Percentiles rank a stretch among this genome's conserved stretches.
Evolutionary conservation across 2,888 invertebrate species (phyloP).

Genomic region (Agrotis clavis): DNA sequence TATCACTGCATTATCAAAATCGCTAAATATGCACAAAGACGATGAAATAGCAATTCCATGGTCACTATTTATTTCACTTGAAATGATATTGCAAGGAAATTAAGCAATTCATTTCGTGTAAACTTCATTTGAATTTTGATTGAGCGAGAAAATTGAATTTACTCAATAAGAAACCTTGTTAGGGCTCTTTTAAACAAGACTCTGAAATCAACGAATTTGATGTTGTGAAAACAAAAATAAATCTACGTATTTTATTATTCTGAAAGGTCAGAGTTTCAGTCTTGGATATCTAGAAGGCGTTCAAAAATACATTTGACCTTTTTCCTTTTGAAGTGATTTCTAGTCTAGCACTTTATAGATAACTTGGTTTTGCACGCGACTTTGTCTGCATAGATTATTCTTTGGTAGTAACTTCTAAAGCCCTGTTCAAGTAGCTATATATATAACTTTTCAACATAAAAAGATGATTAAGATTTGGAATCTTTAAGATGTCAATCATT

Average conservation of each 20-base stretch:
- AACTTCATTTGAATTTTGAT: conserved; percentile 50
- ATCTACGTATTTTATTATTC: conserved; percentile 15
- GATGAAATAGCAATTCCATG: conserved; percentile 1
- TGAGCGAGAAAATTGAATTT: conserved; percentile 37
- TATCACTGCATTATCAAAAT: neutral
- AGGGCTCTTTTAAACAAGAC: conserved; percentile 11
- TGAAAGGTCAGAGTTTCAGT: conserved; percentile 8
- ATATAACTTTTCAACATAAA: too few species aligned
- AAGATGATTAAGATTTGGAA: too few species aligned
- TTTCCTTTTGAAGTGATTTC: neutral
- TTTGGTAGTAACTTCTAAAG: too few species aligned
- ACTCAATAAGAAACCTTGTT: conserved; percentile 7
- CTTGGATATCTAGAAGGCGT: neutral
- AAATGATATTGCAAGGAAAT: conserved; percentile 37
- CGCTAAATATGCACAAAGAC: neutral
- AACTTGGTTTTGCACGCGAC: neutral
- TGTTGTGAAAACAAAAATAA: conserved; percentile 34
- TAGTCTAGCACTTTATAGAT: neutral
- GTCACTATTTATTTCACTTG: conserved; percentile 20
- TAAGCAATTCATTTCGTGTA: conserved; percentile 26
- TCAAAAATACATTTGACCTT: conserved; percentile 22
- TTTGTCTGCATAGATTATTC: neutral
- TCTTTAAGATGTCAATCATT: too few species aligned
- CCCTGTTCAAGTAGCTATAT: too few species aligned
- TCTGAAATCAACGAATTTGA: conserved; percentile 15